Percentiles rank a stretch among this genome's conserved stretches.
Evolutionary conservation across 2,888 invertebrate species (phyloP).

Genomic region (Ennomos quercinarius): DNA sequence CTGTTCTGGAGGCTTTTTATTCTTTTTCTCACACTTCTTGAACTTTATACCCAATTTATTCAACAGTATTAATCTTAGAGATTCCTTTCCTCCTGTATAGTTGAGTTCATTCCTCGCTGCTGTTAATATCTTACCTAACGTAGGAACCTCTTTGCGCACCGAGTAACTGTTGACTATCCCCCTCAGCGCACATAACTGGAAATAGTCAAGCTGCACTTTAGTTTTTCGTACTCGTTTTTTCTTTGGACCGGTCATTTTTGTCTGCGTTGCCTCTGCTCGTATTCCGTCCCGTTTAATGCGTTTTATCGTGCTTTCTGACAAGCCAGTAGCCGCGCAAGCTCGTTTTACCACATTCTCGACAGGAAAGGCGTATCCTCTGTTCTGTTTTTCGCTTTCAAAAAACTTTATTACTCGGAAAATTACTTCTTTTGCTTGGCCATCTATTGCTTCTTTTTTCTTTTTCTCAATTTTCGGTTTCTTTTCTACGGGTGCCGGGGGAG

Average conservation of each 20-base stretch:
- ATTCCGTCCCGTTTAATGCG: constrained; percentile 76
- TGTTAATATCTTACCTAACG: constrained; percentile 74
- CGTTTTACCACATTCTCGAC: constrained; percentile 79
- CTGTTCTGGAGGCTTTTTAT: constrained; percentile 70
- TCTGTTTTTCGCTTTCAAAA: constrained; percentile 80
- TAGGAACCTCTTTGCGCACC: constrained; percentile 74
- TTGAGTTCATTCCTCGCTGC: constrained; percentile 75
- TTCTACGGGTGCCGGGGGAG: constrained; percentile 43
- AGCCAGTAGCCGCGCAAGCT: constrained; percentile 76
- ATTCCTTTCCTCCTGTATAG: constrained; percentile 76
- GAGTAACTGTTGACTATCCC: constrained; percentile 77
- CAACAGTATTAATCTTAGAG: constrained; percentile 72
- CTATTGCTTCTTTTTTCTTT: constrained; percentile 79
- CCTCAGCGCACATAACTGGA: constrained; percentile 73
- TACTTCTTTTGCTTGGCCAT: constrained; percentile 77
- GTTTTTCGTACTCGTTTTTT: constrained; percentile 78
- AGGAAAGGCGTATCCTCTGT: constrained; percentile 76
- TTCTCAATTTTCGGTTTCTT: constrained; percentile 66
- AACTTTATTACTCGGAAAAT: constrained; percentile 80
- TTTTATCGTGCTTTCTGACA: constrained; percentile 78
- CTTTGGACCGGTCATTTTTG: constrained; percentile 76
- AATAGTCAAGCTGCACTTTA: constrained; percentile 77
- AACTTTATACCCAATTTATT: constrained; percentile 80
- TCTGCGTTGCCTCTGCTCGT: constrained; percentile 75
- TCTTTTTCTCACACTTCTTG: constrained; percentile 80